Evolutionary conservation across 1,140 invertebrate genomes (phyloP).

Genomic region (Drosophila sulfurigaster): DNA sequence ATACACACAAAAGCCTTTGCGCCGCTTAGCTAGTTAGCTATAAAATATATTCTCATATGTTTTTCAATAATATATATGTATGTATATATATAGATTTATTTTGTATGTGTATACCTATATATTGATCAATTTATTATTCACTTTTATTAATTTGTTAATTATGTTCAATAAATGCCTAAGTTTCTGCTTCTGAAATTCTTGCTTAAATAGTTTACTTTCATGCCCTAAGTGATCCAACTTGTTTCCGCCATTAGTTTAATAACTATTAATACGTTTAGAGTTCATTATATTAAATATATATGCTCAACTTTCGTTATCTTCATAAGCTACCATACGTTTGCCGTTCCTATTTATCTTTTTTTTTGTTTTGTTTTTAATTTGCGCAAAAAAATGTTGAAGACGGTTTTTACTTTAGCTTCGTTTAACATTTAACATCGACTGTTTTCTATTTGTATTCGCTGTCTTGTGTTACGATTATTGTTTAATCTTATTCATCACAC

Average conservation of each 20-base stretch:
- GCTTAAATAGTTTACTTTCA: constrained; percentile 51
- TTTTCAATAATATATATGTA: constrained; percentile 20
- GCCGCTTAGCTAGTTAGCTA: constrained; percentile 70
- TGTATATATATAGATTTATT: constrained; percentile 27
- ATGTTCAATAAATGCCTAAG: constrained; percentile 73
- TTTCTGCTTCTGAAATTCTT: constrained; percentile 67
- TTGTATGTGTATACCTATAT: constrained; percentile 57
- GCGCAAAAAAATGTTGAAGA: constrained; percentile 60
- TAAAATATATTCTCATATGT: constrained; percentile 57
- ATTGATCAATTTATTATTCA: constrained; percentile 16
- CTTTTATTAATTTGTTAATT: constrained; percentile 40
- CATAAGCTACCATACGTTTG: constrained; percentile 53
- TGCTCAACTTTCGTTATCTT: constrained; percentile 53
- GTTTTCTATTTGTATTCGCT: constrained; percentile 69
- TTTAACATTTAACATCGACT: constrained; percentile 63
- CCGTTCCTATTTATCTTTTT: constrained; percentile 32
- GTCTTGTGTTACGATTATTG: constrained; percentile 81
- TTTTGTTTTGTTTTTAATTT: constrained; percentile 17
- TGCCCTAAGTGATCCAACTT: constrained; percentile 52
- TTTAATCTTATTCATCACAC: constrained; percentile 66
- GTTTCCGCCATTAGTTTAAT: constrained; percentile 55
- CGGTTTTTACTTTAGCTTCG: constrained; percentile 56
- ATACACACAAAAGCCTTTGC: constrained; percentile 76
- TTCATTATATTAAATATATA: constrained; percentile 51
- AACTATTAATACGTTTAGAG: constrained; percentile 65